Percentiles rank a stretch among this genome's conserved stretches.
Conservation (phyloP, 2,797 vertebrate species). For the Chelonia mydas region DNA sequence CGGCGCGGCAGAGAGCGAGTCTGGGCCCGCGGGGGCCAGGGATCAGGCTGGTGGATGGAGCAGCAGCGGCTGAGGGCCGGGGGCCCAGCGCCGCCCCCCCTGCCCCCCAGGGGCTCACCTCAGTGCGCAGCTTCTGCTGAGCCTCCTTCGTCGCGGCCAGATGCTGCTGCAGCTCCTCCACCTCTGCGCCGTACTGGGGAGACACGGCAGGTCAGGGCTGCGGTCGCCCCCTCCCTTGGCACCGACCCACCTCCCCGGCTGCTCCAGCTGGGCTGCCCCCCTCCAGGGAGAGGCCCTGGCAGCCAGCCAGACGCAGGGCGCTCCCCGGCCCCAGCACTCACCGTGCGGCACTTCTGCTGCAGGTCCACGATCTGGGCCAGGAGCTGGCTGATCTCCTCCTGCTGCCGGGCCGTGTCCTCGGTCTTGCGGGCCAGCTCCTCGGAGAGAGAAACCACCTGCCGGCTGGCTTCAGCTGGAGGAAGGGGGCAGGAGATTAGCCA, state of each 20-base stretch:
- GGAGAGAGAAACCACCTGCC: constrained; percentile 85
- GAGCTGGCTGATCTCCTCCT: constrained; percentile 90
- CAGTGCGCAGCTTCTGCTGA: constrained; percentile 83
- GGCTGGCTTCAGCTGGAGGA: constrained; percentile 86
- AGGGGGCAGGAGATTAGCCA: fast-evolving
- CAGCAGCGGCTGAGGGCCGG: too few species aligned
- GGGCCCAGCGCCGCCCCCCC: fast-evolving
- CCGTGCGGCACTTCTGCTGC: constrained; percentile 87
- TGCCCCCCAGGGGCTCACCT: constrained; percentile 78
- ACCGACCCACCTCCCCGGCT: background rate
- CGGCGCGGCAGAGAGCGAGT: too few species aligned
- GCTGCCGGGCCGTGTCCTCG: constrained; percentile 86
- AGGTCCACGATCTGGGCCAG: constrained; percentile 87
- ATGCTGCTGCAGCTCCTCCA: constrained; percentile 90
- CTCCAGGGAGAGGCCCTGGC: background rate
- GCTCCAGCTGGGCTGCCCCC: background rate
- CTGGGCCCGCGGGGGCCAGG: too few species aligned
- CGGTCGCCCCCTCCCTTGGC: fast-evolving
- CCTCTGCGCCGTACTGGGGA: constrained; percentile 84
- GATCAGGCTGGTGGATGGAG: too few species aligned
- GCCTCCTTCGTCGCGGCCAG: constrained; percentile 82
- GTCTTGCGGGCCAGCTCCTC: constrained; percentile 88
- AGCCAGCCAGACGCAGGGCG: background rate
- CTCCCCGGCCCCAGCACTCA: constrained; percentile 64
- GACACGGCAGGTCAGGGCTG: background rate